These are phyloP conservation scores for Calosoma granatense DNA, from an alignment of 1,140 invertebrate species.

Conservation along the genomic window DNA sequence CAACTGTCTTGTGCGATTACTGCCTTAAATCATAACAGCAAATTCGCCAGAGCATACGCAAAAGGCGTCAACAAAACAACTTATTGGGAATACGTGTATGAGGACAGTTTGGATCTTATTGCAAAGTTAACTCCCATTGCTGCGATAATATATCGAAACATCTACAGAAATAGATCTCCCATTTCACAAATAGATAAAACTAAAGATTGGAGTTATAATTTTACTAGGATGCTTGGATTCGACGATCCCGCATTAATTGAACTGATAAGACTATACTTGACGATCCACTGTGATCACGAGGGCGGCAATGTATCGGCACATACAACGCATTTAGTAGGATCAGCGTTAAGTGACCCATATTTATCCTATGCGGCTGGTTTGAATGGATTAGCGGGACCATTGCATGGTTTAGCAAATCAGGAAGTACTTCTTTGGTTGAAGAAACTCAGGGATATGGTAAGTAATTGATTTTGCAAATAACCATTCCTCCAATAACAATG, in stretches of 20 bases:
- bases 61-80: constrained; percentile 74
- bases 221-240: constrained; percentile 86
- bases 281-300: constrained; percentile 94
- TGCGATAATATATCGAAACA: constrained; percentile 88
- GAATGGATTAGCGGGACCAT: constrained; percentile 89
- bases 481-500: too few relatives aligned
- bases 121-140: constrained; percentile 92
- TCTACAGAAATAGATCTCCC: constrained; percentile 75
- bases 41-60: constrained; percentile 86
- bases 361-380: constrained; percentile 88
- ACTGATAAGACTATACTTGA: constrained; percentile 88
- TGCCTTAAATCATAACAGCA: constrained; percentile 85
- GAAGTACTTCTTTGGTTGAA: constrained; percentile 80
- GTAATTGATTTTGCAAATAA: neutral
- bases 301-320: constrained; percentile 95
- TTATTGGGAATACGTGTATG: constrained; percentile 82
- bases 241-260: constrained; percentile 81
- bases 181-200: constrained; percentile 79
- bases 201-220: constrained; percentile 93
- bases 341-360: constrained; percentile 90
- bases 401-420: constrained; percentile 95
- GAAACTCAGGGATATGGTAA: constrained; percentile 53
- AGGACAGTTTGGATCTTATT: constrained; percentile 94
- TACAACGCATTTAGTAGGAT: constrained; percentile 89
- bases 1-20: constrained; percentile 90